Evolutionary conservation across 2,113 vertebrate genomes (phyloP), one percentile per base, ranked within the genome.

Genomic region (Hystrix cristata): DNA sequence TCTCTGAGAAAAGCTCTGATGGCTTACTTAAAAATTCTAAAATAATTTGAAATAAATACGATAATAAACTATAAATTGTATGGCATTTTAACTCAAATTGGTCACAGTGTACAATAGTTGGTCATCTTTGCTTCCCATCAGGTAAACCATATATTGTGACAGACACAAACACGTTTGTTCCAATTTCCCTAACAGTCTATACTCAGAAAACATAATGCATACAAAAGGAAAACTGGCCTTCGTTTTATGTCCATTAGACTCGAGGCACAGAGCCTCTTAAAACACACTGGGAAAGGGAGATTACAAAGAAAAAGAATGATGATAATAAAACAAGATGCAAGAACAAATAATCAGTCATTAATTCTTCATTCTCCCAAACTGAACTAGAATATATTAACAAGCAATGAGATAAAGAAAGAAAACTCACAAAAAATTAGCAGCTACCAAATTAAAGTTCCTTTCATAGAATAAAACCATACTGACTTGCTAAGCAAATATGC

Each of bases 401-500:
- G 74, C 55, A 72, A 82, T 62, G 12, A 94, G 38, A 60, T 97
- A 90, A 78, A 97, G 27, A 87, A 90, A 97, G 81, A 96, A 96
- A 95, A 71, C 27, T 87, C 67, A 79, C 64, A 95, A 91, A 92
- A 95, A 97, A 96, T 95, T 78, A 86, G 88, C 64, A 85, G 46
- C 95, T 94, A 94, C n/a, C 18, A 88, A 97, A 88, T 98, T 94
- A 97, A 91, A 95, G 27, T 88, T 94, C 3, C 62, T 85, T 90
- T 95, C 51, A 89, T 59, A 89, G 46, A 80, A 69, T 87, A 86
- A 19, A 94, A 92, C 31, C 16, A 91, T 34, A 84, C 48, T 93
- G 82, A 97, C 93, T 95, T 95, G 79, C 83, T 90, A 95, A 98
- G 64, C 79, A 97, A 97, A 97, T 92, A 95, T 78, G 46, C 51